These are phyloP conservation scores for Hiodon alosoides DNA, from an alignment of 2,113 vertebrate species.

Conservation along the genomic window DNA sequence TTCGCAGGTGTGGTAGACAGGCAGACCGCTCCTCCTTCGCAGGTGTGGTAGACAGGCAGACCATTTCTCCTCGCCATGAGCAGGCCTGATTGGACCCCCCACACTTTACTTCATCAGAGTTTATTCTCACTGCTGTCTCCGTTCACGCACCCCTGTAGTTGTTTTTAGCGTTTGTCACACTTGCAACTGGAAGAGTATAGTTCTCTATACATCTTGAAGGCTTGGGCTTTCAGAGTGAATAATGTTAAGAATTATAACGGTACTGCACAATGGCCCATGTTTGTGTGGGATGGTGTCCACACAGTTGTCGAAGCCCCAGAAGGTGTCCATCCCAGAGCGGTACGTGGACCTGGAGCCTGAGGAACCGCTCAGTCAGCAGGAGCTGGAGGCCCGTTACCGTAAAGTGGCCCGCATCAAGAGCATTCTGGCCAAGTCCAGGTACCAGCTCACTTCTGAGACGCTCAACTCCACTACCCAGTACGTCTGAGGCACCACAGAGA, in stretches of 20 bases:
- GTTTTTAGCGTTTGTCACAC: not conserved
- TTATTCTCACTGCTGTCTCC: too few species aligned
- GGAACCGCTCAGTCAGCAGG: constrained; percentile 78
- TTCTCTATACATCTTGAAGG: not conserved
- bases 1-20: not conserved
- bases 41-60: not conserved
- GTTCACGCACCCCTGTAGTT: too few species aligned
- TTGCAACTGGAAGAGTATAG: not conserved
- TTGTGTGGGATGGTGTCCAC: not conserved
- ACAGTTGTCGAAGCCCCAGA: constrained; percentile 81
- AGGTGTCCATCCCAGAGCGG: constrained; percentile 85
- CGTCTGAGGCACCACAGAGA: not conserved
- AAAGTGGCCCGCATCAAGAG: constrained; percentile 82
- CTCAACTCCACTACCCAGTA: not conserved
- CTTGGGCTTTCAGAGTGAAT: too few species aligned
- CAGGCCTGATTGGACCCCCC: too few species aligned
- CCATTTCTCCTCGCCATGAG: too few species aligned
- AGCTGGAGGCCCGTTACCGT: constrained; percentile 70
- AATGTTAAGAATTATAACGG: not conserved
- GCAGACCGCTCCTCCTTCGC: too few species aligned
- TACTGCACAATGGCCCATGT: not conserved
- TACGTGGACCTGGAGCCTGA: constrained; percentile 83
- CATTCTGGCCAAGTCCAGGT: constrained; percentile 86
- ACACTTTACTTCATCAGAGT: too few species aligned
- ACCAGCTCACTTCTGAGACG: not conserved